phyloP scores from a whole-genome alignment of 2,113 vertebrate genomes.

The Irena cyanogastra region DNA sequence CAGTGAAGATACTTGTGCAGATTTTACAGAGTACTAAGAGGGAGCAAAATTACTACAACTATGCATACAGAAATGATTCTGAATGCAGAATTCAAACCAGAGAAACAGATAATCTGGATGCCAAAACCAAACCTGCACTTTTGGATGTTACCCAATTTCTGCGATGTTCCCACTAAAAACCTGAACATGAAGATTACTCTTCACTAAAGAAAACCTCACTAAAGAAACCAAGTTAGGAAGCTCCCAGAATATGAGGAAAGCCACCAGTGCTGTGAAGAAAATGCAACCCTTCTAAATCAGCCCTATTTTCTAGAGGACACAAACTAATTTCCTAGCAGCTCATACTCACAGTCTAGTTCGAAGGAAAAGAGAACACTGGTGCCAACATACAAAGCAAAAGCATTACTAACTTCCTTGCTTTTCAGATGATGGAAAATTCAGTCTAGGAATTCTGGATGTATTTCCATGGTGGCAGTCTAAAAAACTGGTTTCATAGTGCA shows the following conservation, averaged over 20 bases:
- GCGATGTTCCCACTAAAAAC: background rate
- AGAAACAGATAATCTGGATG: background rate
- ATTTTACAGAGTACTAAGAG: background rate
- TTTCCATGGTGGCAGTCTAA: background rate
- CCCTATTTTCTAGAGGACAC: background rate
- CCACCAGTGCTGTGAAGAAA: background rate
- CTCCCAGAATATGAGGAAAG: background rate
- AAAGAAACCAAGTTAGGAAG: background rate
- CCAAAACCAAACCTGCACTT: background rate
- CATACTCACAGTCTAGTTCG: background rate
- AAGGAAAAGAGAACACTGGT: background rate
- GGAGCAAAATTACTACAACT: background rate
- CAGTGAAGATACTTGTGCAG: background rate
- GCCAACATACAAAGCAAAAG: background rate
- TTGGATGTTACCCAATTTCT: background rate
- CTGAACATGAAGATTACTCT: background rate
- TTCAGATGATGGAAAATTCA: background rate
- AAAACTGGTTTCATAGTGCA: background rate
- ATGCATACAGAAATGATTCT: background rate
- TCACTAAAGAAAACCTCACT: background rate
- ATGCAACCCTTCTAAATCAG: background rate
- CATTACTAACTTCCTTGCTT: background rate
- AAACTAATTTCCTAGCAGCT: background rate
- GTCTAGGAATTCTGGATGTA: background rate
- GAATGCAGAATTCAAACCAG: constrained; percentile 45